phyloP scores from a whole-genome alignment of 2,888 invertebrate species.

The Chaitophorus viminalis region DNA sequence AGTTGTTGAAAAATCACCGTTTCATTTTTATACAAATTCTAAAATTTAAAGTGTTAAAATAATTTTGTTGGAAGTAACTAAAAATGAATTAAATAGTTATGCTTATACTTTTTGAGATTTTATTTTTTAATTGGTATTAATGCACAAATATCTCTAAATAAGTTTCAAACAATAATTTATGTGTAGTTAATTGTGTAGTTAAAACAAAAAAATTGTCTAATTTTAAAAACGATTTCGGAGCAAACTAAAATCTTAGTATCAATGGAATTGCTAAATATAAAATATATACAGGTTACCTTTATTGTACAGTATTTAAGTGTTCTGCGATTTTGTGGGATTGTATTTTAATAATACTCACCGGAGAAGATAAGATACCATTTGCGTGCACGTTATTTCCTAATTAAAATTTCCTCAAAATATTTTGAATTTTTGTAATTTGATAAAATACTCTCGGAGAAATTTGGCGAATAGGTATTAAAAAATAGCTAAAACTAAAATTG shows the following conservation, averaged over 20 bases:
- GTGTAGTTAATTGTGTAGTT: not conserved
- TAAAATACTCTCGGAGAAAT: not conserved
- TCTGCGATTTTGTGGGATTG: not conserved
- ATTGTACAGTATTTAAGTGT: not conserved
- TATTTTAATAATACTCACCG: constrained; percentile 37
- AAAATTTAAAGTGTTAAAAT: no score
- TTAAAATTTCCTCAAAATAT: not conserved
- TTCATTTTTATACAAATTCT: not conserved
- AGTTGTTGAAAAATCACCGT: not conserved
- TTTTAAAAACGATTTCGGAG: not conserved
- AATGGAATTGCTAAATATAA: not conserved
- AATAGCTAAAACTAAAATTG: not conserved
- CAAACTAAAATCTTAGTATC: not conserved
- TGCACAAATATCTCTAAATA: not conserved
- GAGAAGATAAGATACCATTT: constrained; percentile 49
- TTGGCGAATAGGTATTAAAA: not conserved
- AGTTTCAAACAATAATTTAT: not conserved
- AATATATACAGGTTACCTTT: not conserved
- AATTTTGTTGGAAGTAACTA: no score
- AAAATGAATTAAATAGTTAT: no score
- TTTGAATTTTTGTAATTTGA: no score
- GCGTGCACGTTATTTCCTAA: constrained; percentile 30
- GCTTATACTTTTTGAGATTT: not conserved
- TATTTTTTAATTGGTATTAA: not conserved
- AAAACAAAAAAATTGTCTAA: not conserved